A percentile compares a stretch with the other conserved stretches of the same genome.
These are phyloP conservation scores for Diplazon laetatorius DNA, from an alignment of 2,888 invertebrate species.

Conservation along the genomic window DNA sequence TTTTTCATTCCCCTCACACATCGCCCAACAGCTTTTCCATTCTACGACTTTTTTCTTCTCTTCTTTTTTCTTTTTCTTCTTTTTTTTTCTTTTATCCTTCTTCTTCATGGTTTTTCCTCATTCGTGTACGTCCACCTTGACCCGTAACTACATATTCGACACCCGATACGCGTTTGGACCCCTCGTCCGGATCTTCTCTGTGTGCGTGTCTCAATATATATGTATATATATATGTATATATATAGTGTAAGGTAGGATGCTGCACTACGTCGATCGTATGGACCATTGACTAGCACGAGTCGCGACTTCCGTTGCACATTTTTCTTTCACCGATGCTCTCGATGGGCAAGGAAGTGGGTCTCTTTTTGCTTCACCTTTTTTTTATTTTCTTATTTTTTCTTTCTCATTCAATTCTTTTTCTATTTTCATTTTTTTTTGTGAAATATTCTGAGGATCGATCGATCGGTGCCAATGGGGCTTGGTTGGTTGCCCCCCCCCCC, in stretches of 20 bases:
- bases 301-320: constrained; percentile 64
- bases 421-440: no score
- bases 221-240: no score
- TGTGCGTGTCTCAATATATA: background rate
- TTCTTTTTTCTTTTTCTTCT: constrained; percentile 49
- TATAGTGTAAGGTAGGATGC: no score
- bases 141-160: constrained; percentile 69
- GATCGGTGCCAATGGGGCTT: no score
- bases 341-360: constrained; percentile 30
- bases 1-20: constrained; percentile 37
- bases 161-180: constrained; percentile 73
- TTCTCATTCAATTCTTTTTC: no score
- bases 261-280: background rate
- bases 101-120: no score
- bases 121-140: constrained; percentile 62
- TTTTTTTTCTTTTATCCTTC: constrained; percentile 62
- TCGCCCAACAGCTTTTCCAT: constrained; percentile 63
- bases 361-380: constrained; percentile 6
- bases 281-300: constrained; percentile 40
- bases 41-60: constrained; percentile 38
- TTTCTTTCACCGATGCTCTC: constrained; percentile 36
- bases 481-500: no score
- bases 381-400: no score
- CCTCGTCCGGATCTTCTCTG: constrained; percentile 14
- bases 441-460: no score